These are phyloP conservation scores for Apodemus agrarius DNA, from an alignment of 2,797 vertebrate genomes.

Conservation along the genomic window DNA sequence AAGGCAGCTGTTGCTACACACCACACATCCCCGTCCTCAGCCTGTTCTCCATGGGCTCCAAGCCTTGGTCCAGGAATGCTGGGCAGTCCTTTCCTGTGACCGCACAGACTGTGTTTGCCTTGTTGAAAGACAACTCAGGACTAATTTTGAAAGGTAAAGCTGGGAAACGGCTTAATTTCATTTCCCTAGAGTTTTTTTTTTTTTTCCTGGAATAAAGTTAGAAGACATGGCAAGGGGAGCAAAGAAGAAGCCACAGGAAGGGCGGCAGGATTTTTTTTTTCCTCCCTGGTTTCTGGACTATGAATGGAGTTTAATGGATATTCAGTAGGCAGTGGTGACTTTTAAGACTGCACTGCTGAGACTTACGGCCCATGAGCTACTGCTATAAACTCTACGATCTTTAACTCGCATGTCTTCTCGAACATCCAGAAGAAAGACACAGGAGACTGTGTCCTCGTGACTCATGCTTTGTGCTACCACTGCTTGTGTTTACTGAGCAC, in stretches of 20 bases:
- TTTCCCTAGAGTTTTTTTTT: constrained; percentile 71
- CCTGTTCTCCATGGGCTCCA: not conserved
- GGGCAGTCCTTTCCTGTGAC: constrained; percentile 62
- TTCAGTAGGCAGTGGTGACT: constrained; percentile 78
- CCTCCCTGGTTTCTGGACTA: not conserved
- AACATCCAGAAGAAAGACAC: constrained; percentile 80
- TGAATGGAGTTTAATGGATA: not conserved
- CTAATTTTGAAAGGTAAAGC: constrained; percentile 77
- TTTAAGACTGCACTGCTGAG: constrained; percentile 69
- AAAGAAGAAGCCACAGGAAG: constrained; percentile 61
- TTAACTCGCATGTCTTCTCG: constrained; percentile 84
- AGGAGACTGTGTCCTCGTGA: constrained; percentile 77
- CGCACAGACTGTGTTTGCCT: constrained; percentile 57
- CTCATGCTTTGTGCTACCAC: constrained; percentile 61
- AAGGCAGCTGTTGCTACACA: not conserved
- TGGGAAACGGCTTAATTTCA: constrained; percentile 79
- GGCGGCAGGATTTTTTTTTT: not conserved
- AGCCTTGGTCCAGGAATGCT: constrained; percentile 62
- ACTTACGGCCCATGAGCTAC: constrained; percentile 84
- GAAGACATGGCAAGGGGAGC: constrained; percentile 70
- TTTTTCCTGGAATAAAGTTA: constrained; percentile 64
- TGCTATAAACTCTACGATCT: constrained; percentile 78
- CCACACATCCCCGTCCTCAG: constrained; percentile 4
- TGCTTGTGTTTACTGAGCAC: not conserved
- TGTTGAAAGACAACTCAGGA: constrained; percentile 73